Evolutionary conservation across 2,888 invertebrate species (phyloP), one percentile per base, ranked within the genome.

Genomic region (Rotaria sp.): DNA sequence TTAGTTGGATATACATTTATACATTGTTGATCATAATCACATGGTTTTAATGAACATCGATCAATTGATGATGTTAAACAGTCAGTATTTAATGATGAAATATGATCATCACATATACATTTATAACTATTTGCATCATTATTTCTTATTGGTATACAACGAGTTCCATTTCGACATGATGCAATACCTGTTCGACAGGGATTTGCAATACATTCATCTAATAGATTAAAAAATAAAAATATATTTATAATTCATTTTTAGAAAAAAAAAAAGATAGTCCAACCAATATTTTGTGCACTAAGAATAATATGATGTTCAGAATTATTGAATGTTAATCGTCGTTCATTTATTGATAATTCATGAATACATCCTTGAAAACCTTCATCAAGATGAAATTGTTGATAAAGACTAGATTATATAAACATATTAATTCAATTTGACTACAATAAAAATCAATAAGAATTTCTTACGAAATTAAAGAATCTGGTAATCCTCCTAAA

Each of bases 1-100:
- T 80, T 80, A 41, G 26, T 45, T 41, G 80, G 80, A 45, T 80
- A 80, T 4, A 80, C n/a, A 80, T 80, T 80, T 5, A 80, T 45
- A 45, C 80, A 80, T 45, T 80, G 80, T 45, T 80, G 80, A 45
- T 80, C 45, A 45, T 80, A 45, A 45, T 26, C 38, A 45, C 80
- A 80, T n/a, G 80, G 80, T n/a, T 80, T 80, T n/a, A 38, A 13
- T 80, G 80, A 80, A 80, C 80, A 80, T 45, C 80, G 80, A 80
- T 80, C 41, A 45, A 45, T 45, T 0, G 41, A 45, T 80, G 41
- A 45, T 45, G 8, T 80, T 26, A 80, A 80, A 80, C 45, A 80
- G 45, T 45, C 26, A 26, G 41, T 80, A 26, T 45, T 80, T 15
- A 15, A 35, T 67, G 67, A 67, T 8, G 67, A 35, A 13, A 7